Percentiles rank a stretch among this genome's conserved stretches.
Evolutionary conservation across 2,888 invertebrate species (phyloP).

Genomic region (Acanthococcus lagerstroemiae): DNA sequence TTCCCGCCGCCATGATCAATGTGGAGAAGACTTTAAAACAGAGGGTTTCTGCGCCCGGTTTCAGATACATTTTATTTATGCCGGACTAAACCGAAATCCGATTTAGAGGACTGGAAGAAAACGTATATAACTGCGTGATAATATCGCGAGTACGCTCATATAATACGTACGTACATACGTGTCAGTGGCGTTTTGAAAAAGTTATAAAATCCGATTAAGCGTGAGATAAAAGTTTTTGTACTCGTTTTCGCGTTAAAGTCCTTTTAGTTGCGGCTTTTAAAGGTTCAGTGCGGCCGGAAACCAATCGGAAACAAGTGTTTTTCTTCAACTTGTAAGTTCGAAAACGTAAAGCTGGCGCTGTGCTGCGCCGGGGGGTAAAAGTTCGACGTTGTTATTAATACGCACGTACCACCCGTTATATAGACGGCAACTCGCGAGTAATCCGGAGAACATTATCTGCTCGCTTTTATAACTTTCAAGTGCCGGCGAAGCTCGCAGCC

Average conservation of each 20-base stretch:
- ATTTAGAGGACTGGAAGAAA: neutral
- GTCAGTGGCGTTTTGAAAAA: conserved; percentile 28
- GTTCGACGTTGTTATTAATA: conserved; percentile 18
- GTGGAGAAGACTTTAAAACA: neutral
- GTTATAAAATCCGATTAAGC: conserved; percentile 30
- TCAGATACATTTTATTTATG: no score
- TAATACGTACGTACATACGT: conserved; percentile 11
- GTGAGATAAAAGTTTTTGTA: conserved; percentile 25
- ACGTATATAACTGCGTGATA: neutral
- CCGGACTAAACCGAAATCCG: neutral
- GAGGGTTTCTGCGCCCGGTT: no score
- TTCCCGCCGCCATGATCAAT: no score
- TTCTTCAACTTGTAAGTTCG: conserved; percentile 27
- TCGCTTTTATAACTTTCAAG: conserved; percentile 23
- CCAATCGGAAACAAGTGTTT: conserved; percentile 29
- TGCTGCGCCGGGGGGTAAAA: neutral
- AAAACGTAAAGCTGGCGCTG: conserved; percentile 10
- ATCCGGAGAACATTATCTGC: conserved; percentile 18
- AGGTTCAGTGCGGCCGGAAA: conserved; percentile 24
- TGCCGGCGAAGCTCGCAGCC: neutral
- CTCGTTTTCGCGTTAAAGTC: conserved; percentile 5
- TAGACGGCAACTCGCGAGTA: conserved; percentile 11
- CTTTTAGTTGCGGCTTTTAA: conserved; percentile 19
- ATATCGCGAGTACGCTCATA: neutral
- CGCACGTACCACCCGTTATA: conserved; percentile 19